Percentiles rank a stretch among this genome's conserved stretches.
Evolutionary conservation across 2,888 invertebrate genomes (phyloP).

Genomic region (Apotomis turbidana): DNA sequence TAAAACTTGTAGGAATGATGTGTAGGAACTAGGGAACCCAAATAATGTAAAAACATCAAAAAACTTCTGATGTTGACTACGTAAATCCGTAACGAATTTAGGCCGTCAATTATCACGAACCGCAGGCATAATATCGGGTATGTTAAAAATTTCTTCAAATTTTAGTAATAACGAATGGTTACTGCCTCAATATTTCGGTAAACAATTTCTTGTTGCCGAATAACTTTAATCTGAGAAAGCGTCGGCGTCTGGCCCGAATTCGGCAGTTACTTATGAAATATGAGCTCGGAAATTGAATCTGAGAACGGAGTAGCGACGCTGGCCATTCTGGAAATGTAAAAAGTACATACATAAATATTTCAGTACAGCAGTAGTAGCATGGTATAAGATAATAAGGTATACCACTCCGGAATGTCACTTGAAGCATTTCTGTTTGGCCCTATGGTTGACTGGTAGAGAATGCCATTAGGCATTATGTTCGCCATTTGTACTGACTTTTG

Average conservation of each 20-base stretch:
- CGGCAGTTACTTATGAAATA: slow-evolving; percentile 37
- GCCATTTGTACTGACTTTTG: too few species aligned
- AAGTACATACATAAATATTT: background rate
- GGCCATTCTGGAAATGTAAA: slow-evolving; percentile 15
- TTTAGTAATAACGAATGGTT: slow-evolving; percentile 20
- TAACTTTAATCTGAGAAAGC: slow-evolving; percentile 20
- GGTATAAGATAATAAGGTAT: too few species aligned
- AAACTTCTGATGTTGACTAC: too few species aligned
- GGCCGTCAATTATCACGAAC: background rate
- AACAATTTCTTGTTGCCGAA: slow-evolving; percentile 24
- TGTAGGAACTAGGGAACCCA: too few species aligned
- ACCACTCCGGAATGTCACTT: too few species aligned
- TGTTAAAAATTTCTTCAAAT: background rate
- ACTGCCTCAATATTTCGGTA: slow-evolving; percentile 15
- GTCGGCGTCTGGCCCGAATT: background rate
- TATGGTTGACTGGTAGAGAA: too few species aligned
- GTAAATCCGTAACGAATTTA: background rate
- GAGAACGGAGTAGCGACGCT: slow-evolving; percentile 11
- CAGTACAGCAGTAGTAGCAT: too few species aligned
- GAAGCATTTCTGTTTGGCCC: too few species aligned
- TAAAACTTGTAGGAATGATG: too few species aligned
- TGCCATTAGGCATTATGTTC: too few species aligned
- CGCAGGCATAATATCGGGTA: background rate
- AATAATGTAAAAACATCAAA: too few species aligned
- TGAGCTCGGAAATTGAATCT: slow-evolving; percentile 37